phyloP scores from a whole-genome alignment of 2,888 invertebrate genomes.

The Eilema depressum region DNA sequence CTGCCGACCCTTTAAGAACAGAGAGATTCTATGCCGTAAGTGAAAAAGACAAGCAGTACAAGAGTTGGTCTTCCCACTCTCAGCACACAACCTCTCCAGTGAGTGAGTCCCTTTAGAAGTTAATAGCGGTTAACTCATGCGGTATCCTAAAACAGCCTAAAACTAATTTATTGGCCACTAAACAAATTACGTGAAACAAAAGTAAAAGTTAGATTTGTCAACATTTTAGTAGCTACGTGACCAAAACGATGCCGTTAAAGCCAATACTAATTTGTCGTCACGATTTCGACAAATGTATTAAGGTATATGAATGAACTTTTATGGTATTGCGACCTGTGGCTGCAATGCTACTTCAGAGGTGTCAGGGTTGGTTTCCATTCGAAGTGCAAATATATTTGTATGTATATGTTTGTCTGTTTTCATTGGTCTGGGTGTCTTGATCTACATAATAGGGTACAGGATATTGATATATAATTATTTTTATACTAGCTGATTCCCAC shows the following conservation, averaged over 20 bases:
- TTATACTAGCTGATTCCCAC: too few species aligned
- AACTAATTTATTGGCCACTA: conserved; percentile 17
- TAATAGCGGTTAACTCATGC: neutral
- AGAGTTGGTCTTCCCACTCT: too few species aligned
- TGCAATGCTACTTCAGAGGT: neutral
- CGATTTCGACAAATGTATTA: conserved; percentile 22
- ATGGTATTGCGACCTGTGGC: neutral
- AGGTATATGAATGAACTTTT: conserved; percentile 4
- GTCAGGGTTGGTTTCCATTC: too few species aligned
- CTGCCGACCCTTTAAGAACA: too few species aligned
- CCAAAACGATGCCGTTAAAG: conserved; percentile 56
- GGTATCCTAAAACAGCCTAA: conserved; percentile 15
- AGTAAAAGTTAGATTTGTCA: conserved; percentile 42
- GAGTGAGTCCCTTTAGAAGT: neutral
- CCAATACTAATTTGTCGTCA: conserved; percentile 54
- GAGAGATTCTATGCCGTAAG: too few species aligned
- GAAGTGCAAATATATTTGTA: too few species aligned
- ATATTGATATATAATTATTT: too few species aligned
- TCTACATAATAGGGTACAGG: too few species aligned
- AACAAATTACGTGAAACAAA: conserved; percentile 37
- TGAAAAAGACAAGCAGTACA: too few species aligned
- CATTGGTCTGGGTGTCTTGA: too few species aligned
- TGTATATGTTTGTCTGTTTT: too few species aligned
- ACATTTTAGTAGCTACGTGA: conserved; percentile 60
- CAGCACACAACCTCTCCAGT: too few species aligned